Conservation (phyloP, 2,797 vertebrate genomes). For the Sebastes iracundus region DNA sequence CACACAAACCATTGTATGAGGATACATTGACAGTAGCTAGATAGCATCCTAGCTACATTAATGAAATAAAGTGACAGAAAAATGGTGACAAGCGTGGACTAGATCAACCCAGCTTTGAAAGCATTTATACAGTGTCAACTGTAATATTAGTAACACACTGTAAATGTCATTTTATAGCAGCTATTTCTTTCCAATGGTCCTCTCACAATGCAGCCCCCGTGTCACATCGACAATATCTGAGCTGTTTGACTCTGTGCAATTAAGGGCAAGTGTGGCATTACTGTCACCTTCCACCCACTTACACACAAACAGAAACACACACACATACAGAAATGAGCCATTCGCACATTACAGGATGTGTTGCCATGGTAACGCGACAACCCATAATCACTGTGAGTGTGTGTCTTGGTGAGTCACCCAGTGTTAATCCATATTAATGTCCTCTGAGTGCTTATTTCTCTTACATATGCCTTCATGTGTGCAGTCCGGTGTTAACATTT, state of each 20-base stretch:
- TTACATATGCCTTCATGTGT: slow-evolving; percentile 2
- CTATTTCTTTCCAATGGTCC: background rate
- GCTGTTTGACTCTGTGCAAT: slow-evolving; percentile 25
- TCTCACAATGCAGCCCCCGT: slow-evolving; percentile 1
- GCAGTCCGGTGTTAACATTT: background rate
- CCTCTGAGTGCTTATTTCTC: slow-evolving; percentile 6
- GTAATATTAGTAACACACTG: background rate
- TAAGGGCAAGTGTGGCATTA: slow-evolving; percentile 47
- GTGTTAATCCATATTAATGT: slow-evolving; percentile 61
- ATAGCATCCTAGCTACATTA: background rate
- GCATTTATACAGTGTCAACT: background rate
- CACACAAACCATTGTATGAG: too few species aligned
- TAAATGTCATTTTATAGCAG: background rate
- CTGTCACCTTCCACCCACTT: slow-evolving; percentile 51
- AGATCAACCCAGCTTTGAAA: background rate
- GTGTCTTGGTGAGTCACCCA: slow-evolving; percentile 68
- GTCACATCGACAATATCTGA: slow-evolving; percentile 28
- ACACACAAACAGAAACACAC: slow-evolving; percentile 34
- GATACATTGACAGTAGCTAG: too few species aligned
- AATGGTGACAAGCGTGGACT: background rate
- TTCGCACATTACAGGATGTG: slow-evolving; percentile 59
- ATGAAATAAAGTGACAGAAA: background rate
- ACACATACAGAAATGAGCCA: slow-evolving; percentile 30
- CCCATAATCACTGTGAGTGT: slow-evolving; percentile 65
- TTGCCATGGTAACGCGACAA: slow-evolving; percentile 71